A percentile compares a stretch with the other conserved stretches of the same genome.
Conservation (phyloP, 1,140 invertebrate species). For the Musca domestica region DNA sequence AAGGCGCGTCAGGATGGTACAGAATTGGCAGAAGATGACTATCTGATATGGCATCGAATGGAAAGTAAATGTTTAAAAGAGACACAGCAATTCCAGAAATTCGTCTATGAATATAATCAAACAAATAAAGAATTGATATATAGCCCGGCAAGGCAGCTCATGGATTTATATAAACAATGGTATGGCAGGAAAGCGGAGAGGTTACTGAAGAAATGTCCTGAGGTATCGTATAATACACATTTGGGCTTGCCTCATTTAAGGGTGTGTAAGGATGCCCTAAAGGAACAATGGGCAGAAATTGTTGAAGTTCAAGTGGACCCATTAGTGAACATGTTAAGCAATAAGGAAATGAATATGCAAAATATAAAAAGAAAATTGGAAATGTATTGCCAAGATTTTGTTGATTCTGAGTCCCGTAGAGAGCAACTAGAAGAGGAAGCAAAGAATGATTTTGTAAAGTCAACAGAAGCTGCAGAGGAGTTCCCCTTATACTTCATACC, state of each 20-base stretch:
- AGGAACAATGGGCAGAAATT: background rate
- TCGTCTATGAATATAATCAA: slow-evolving; percentile 9
- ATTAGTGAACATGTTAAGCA: background rate
- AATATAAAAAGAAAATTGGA: background rate
- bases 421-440: background rate
- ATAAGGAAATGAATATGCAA: too few species aligned
- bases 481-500: slow-evolving; percentile 28
- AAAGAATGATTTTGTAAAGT: background rate
- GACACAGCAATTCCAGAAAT: background rate
- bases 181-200: background rate
- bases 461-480: background rate
- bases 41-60: background rate
- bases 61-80: background rate
- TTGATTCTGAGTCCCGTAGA: background rate
- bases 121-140: slow-evolving; percentile 11
- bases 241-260: slow-evolving; percentile 20
- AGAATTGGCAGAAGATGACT: slow-evolving; percentile 10
- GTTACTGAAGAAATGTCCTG: background rate
- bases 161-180: slow-evolving; percentile 13
- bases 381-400: background rate
- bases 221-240: slow-evolving; percentile 21
- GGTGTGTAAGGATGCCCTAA: background rate
- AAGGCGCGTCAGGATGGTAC: background rate
- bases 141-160: background rate
- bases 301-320: background rate